These are phyloP conservation scores for Rallus limicola DNA, from an alignment of 2,113 vertebrate species.

Conservation along the genomic window DNA sequence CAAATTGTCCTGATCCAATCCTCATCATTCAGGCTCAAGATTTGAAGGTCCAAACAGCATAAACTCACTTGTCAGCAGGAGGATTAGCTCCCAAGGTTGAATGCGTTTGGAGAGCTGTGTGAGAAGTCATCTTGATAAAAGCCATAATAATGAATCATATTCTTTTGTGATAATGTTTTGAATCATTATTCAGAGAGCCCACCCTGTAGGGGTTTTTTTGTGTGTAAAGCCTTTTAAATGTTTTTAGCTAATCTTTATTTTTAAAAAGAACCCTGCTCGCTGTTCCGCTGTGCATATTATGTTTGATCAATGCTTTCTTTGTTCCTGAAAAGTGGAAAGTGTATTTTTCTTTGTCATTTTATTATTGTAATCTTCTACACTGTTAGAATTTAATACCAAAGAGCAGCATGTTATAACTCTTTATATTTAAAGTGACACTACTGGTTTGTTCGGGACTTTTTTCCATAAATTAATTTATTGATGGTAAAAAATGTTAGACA, in stretches of 20 bases:
- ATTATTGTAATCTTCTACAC: conserved; percentile 45
- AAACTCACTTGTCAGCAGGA: not conserved
- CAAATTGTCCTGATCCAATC: not conserved
- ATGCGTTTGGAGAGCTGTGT: not conserved
- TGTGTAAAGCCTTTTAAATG: conserved; percentile 44
- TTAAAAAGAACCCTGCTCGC: conserved; percentile 3
- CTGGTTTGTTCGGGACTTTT: not conserved
- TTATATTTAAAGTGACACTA: conserved; percentile 5
- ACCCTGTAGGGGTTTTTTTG: conserved; percentile 2
- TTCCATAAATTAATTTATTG: not conserved
- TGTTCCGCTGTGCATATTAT: conserved; percentile 13
- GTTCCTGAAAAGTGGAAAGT: conserved; percentile 8
- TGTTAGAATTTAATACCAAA: conserved; percentile 34
- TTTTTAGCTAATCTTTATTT: conserved; percentile 57
- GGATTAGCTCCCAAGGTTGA: conserved; percentile 24
- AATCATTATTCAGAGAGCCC: conserved; percentile 21
- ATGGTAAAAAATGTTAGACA: not conserved
- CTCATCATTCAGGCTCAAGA: not conserved
- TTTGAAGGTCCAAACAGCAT: not conserved
- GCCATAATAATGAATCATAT: conserved; percentile 24
- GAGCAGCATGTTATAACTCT: not conserved
- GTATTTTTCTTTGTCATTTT: conserved; percentile 57
- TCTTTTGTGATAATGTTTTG: conserved; percentile 37
- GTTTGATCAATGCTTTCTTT: conserved; percentile 55
- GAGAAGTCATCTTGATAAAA: conserved; percentile 50